A percentile compares a stretch with the other conserved stretches of the same genome.
phyloP scores from a whole-genome alignment of 1,140 invertebrate species.

The Drosophila navojoa region DNA sequence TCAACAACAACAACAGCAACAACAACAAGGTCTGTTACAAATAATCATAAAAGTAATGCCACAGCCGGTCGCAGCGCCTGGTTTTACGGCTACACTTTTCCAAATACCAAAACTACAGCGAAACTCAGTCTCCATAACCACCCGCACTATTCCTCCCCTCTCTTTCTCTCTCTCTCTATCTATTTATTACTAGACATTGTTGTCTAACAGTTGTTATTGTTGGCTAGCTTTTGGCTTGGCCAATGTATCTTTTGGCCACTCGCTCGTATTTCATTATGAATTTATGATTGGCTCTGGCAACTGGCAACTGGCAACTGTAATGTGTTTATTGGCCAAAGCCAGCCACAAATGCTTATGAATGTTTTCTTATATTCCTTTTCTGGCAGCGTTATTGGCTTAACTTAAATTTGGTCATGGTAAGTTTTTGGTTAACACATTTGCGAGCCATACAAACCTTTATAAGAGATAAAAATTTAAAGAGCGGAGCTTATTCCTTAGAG shows the following conservation, averaged over 20 bases:
- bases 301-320: slow-evolving; percentile 48
- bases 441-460: no score
- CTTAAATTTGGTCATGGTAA: slow-evolving; percentile 26
- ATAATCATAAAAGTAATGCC: slow-evolving; percentile 82
- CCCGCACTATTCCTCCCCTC: slow-evolving; percentile 2
- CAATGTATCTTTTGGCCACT: slow-evolving; percentile 51
- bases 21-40: slow-evolving; percentile 50
- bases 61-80: slow-evolving; percentile 47
- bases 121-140: slow-evolving; percentile 11
- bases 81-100: slow-evolving; percentile 24
- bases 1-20: slow-evolving; percentile 34
- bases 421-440: not conserved
- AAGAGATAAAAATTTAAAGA: no score
- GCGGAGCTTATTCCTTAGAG: no score
- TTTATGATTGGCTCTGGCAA: slow-evolving; percentile 68
- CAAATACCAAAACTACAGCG: slow-evolving; percentile 42
- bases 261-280: slow-evolving; percentile 75
- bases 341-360: slow-evolving; percentile 51
- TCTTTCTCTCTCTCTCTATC: slow-evolving; percentile 4
- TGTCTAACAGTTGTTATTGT: slow-evolving; percentile 29
- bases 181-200: slow-evolving; percentile 56
- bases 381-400: slow-evolving; percentile 13
- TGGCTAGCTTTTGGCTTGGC: slow-evolving; percentile 32
- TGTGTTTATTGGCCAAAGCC: slow-evolving; percentile 74
- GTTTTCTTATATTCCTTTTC: slow-evolving; percentile 15